These are phyloP conservation scores for Clarias laeviceps DNA, from an alignment of 2,797 vertebrate species.

Conservation along the genomic window DNA sequence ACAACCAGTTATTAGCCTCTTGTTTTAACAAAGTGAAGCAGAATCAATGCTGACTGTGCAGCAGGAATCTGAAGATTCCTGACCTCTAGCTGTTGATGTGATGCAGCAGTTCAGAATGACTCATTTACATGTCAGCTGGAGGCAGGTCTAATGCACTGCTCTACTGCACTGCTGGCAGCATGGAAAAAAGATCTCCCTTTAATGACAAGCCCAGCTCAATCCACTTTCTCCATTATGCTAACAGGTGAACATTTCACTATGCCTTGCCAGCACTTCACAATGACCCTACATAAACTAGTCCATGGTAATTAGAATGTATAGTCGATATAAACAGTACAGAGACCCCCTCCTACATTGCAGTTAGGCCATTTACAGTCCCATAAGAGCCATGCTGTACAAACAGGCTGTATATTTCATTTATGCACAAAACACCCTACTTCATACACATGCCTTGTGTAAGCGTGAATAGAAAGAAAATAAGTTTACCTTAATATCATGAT, in stretches of 20 bases:
- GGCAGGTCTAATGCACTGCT: not conserved
- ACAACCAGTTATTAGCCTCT: constrained; percentile 7
- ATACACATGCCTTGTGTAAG: not conserved
- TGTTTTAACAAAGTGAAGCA: constrained; percentile 25
- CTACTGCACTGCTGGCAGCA: not conserved
- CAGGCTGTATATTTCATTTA: not conserved
- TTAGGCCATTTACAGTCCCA: not conserved
- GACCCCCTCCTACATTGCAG: not conserved
- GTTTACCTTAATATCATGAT: not conserved
- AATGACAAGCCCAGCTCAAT: not conserved
- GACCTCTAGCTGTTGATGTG: constrained; percentile 12
- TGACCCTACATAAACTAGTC: not conserved
- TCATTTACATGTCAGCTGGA: constrained; percentile 37
- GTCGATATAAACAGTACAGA: not conserved
- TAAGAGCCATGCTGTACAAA: not conserved
- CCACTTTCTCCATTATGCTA: not conserved
- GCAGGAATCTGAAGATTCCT: constrained; percentile 24
- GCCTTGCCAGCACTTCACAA: not conserved
- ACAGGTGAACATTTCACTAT: not conserved
- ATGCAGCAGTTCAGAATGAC: not conserved
- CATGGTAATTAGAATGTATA: not conserved
- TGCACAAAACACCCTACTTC: not conserved
- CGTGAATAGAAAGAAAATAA: not conserved
- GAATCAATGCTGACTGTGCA: constrained; percentile 27
- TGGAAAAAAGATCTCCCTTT: not conserved